Percentiles rank a stretch among this genome's conserved stretches.
phyloP scores from a whole-genome alignment of 2,888 invertebrate genomes.

The Helobdella robusta region DNA sequence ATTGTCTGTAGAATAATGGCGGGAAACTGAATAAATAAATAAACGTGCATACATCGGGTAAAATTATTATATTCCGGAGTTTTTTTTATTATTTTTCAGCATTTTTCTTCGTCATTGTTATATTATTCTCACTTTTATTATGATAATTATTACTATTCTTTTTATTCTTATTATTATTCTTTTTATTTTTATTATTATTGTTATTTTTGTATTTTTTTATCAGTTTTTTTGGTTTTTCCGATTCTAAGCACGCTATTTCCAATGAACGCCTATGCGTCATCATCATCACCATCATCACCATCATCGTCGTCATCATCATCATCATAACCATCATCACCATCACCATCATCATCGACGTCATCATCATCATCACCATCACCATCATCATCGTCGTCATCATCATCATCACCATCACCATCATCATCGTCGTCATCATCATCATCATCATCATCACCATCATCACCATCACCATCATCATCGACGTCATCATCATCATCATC shows the following conservation, averaged over 20 bases:
- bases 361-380: constrained; percentile 16
- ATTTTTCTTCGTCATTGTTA: background rate
- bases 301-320: background rate
- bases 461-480: no score
- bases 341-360: constrained; percentile 33
- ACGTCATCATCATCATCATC: no score
- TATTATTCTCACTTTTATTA: background rate
- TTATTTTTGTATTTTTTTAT: background rate
- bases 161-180: background rate
- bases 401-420: constrained; percentile 11
- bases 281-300: background rate
- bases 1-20: no score
- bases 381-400: constrained; percentile 19
- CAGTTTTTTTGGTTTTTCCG: background rate
- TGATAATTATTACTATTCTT: background rate
- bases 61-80: no score
- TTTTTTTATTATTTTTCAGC: background rate
- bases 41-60: no score
- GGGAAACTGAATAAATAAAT: no score
- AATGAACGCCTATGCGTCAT: background rate
- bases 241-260: no score
- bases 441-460: constrained; percentile 1
- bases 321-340: background rate
- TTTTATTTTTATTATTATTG: background rate
- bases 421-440: constrained; percentile 19